A percentile compares a stretch with the other conserved stretches of the same genome.
Evolutionary conservation across 2,888 invertebrate genomes (phyloP).

Genomic region (Danaus chrysippus): DNA sequence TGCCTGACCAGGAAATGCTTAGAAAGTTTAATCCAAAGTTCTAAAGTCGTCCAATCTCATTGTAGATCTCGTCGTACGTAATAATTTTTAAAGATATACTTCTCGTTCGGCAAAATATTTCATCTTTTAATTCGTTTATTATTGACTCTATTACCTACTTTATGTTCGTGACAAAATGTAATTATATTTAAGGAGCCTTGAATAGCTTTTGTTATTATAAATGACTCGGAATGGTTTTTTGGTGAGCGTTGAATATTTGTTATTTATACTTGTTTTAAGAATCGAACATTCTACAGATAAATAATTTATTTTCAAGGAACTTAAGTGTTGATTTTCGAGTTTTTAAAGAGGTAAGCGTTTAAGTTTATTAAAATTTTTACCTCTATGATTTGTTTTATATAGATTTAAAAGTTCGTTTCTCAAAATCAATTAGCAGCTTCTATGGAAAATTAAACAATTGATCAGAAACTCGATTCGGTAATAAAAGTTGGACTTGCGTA

Average conservation of each 20-base stretch:
- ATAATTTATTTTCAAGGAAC: background rate
- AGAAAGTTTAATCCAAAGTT: slow-evolving; percentile 63
- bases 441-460: slow-evolving; percentile 11
- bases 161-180: slow-evolving; percentile 43
- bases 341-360: background rate
- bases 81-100: slow-evolving; percentile 27
- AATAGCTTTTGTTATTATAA: background rate
- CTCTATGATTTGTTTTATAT: background rate
- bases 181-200: slow-evolving; percentile 33
- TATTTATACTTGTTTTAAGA: background rate
- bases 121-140: slow-evolving; percentile 8
- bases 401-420: background rate
- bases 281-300: background rate
- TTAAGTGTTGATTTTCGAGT: background rate
- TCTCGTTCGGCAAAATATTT: slow-evolving; percentile 6
- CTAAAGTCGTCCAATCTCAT: slow-evolving; percentile 55
- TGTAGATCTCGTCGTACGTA: slow-evolving; percentile 52
- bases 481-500: slow-evolving; percentile 18
- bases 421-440: slow-evolving; percentile 1
- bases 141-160: slow-evolving; percentile 18
- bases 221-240: background rate
- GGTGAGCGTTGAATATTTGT: background rate
- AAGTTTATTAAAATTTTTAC: too few species aligned
- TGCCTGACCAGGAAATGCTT: slow-evolving; percentile 65
- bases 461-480: slow-evolving; percentile 10